Evolutionary conservation across 1,140 invertebrate genomes (phyloP), one percentile per base, ranked within the genome.

Genomic region (Oscheius sp.): DNA sequence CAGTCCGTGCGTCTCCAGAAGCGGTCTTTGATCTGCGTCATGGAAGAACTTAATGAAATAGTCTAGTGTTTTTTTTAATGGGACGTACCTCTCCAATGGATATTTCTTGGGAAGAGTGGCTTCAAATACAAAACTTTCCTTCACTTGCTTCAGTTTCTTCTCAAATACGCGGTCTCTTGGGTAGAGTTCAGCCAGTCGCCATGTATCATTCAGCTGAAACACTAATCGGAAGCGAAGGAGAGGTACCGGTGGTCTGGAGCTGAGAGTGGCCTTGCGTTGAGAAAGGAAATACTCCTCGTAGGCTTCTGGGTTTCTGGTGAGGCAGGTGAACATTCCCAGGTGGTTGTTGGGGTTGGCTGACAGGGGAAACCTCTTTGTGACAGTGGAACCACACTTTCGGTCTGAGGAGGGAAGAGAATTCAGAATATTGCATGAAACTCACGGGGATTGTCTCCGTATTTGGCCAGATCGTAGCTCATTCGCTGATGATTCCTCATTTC

Each of bases 1-100:
- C 72, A 74, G 38, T 74, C 72, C n/a, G 59, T 35, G 10, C 72
- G 64, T 46, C 72, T 29, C 72, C 72, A 74, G 36, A 26, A 67
- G 10, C 34, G 55, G 61, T 74, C 66, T 15, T 58, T 3, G 29
- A 15, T 58, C 64, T 13, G 42, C 35, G n/a, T 38, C 4, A 15
- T 42, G 38, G 38, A 42, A 42, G n/a, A 42, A 42, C n/a, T 42
- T 42, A n/a, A n/a, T 42, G n/a, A 15, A 28, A 59, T 31, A 13
- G 15, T 59, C 42, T 45, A 0, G 15, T 15, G 42, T 18, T 0
- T 18, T 45, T 45, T 45, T 0, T 0, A 45, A 45, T 15, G 0
- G 23, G 0, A 18, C 23, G 18, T 45, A 45, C 42, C 23, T 45
- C 15, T 45, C 20, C 31, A 63, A 34, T 0, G 61, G 61, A 1